Base-by-base conservation (phyloP, 2,888 invertebrate genomes). In the Xylota segnis region DNA sequence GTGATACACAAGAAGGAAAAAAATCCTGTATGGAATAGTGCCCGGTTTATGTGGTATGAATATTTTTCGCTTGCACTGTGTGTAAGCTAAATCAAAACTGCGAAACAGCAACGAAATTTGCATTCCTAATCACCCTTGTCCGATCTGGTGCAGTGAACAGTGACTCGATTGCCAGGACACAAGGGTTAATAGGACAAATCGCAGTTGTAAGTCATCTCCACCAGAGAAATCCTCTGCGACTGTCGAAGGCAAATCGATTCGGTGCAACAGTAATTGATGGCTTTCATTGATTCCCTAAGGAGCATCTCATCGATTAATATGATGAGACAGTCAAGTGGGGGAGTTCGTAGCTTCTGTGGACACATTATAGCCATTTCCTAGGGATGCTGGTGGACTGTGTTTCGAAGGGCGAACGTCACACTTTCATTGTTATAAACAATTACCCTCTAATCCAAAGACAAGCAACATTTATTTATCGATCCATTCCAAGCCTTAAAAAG, bases 201-300 rank as follows among this genome's bases (percentile, higher is more conserved):
- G 52, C 59, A 66, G 40, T 74, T 72, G 61, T 72, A 68, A 77
- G 72, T 74, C 77, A 68, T 83, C 61, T 66, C 59, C 43, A 63
- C 45, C 45, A 18, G 59, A 61, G 32, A 66, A 63, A 58, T 70
- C 68, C 75, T 56, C 47, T 61, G 61, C 68, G 63, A 63, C 75
- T 37, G 27, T 23, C 14, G 45, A 43, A 10, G 52, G 50, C 58
- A 65, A 71, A 65, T 65, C 58, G 50, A 81, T 71, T 43, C 34
- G 34, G 9, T 75, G 79, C 84, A 79, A 71, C 52, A 65, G 74
- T 84, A 84, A 84, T 84, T 84, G 70, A 84, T 79, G 75, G 63
- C 75, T 79, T 79, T 79, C 79, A 79, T 79, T 70, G 84, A 16
- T 23, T 79, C 79, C 75, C 84, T 47, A 7, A 79, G 84, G 75